Conservation (phyloP, 2,888 invertebrate genomes). For the Phyllotreta cruciferae region DNA sequence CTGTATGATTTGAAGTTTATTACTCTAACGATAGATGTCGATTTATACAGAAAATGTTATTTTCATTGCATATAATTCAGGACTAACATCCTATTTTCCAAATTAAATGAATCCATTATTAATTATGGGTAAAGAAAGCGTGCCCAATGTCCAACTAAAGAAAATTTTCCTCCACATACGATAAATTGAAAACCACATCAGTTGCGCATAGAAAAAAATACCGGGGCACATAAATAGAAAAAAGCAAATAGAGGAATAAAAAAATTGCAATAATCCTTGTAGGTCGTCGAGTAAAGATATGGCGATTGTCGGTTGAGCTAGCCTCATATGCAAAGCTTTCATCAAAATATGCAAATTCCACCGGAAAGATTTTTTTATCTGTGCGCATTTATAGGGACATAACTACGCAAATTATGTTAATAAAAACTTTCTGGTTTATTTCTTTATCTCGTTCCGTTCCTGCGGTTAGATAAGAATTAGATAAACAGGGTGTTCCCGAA, state of each 20-base stretch:
- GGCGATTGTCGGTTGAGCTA: slow-evolving; percentile 29
- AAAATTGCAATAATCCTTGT: slow-evolving; percentile 27
- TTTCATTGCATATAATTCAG: no score
- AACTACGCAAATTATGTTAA: slow-evolving; percentile 32
- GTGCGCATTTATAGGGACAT: slow-evolving; percentile 27
- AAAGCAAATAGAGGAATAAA: slow-evolving; percentile 19
- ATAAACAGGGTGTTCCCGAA: neutral
- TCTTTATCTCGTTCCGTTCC: slow-evolving; percentile 26
- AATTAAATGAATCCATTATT: no score
- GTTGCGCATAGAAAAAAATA: slow-evolving; percentile 1
- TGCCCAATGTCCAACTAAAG: no score
- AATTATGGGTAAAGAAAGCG: no score
- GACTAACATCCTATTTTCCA: no score
- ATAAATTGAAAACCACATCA: slow-evolving; percentile 6
- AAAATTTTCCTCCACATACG: no score
- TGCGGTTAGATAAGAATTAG: slow-evolving; percentile 19
- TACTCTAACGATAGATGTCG: no score
- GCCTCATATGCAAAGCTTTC: slow-evolving; percentile 32
- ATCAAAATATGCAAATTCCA: slow-evolving; percentile 31
- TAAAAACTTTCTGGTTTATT: slow-evolving; percentile 27
- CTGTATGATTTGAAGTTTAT: no score
- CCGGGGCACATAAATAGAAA: slow-evolving; percentile 1
- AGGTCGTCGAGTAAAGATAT: slow-evolving; percentile 30
- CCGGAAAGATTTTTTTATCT: slow-evolving; percentile 30
- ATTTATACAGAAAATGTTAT: no score